Conservation (phyloP, 2,888 invertebrate genomes). For the Oscheius sp. region DNA sequence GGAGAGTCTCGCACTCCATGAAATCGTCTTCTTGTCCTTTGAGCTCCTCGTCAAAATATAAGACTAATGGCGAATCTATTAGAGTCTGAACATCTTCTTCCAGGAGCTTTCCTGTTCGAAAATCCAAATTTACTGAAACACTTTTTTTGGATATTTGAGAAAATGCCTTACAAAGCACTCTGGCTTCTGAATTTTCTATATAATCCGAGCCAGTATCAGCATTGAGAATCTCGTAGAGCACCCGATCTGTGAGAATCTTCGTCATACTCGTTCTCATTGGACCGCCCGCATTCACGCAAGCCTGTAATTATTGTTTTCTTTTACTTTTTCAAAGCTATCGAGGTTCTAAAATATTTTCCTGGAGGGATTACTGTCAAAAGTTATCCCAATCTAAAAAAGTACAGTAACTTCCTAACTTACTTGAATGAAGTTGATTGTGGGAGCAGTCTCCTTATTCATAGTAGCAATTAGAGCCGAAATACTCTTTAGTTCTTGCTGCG, state of each 20-base stretch:
- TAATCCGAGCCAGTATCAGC: conserved; percentile 34
- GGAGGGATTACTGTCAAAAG: background rate
- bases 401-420: conserved; percentile 35
- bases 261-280: conserved; percentile 51
- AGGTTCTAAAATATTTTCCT: background rate
- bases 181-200: no score
- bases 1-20: conserved; percentile 37
- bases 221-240: conserved; percentile 45
- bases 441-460: background rate
- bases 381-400: conserved; percentile 1
- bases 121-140: no score
- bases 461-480: background rate
- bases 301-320: conserved; percentile 30
- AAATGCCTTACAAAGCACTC: no score
- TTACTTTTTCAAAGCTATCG: background rate
- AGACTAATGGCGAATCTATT: no score
- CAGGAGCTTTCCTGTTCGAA: no score
- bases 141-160: no score
- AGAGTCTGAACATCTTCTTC: no score
- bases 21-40: no score
- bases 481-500: background rate
- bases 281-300: conserved; percentile 53
- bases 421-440: conserved; percentile 29
- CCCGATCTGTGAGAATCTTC: conserved; percentile 45
- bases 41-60: no score